These are phyloP conservation scores for Enteromius argenteus DNA, from an alignment of 2,797 vertebrate species.

Conservation along the genomic window DNA sequence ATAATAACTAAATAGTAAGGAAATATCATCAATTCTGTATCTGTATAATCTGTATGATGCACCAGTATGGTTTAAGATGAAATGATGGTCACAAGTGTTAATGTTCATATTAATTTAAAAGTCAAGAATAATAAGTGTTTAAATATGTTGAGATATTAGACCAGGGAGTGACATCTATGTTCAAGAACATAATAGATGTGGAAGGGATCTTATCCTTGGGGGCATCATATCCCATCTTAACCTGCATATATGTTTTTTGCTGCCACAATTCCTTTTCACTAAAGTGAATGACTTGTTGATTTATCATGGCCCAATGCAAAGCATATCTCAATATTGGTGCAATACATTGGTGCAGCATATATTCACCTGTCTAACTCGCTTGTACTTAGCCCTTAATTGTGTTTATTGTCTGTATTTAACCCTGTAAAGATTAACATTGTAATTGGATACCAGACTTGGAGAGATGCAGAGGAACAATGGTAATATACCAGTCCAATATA, in stretches of 20 bases:
- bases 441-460: too few relatives aligned
- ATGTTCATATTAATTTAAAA: neutral
- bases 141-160: neutral
- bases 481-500: too few relatives aligned
- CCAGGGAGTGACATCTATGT: neutral
- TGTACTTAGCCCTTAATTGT: neutral
- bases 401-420: neutral
- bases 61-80: neutral
- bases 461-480: too few relatives aligned
- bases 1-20: neutral
- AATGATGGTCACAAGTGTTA: neutral
- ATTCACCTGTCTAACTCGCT: neutral
- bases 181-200: neutral
- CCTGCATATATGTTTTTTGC: neutral
- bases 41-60: too few relatives aligned
- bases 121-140: neutral
- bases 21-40: neutral
- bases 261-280: neutral
- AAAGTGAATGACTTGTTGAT: neutral
- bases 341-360: neutral
- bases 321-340: neutral
- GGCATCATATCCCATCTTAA: neutral
- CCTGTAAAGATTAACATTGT: neutral
- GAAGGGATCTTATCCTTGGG: neutral
- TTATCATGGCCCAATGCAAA: neutral